Percentiles rank a stretch among this genome's conserved stretches.
Evolutionary conservation across 2,797 vertebrate genomes (phyloP).

Genomic region (Hemibagrus guttatus): DNA sequence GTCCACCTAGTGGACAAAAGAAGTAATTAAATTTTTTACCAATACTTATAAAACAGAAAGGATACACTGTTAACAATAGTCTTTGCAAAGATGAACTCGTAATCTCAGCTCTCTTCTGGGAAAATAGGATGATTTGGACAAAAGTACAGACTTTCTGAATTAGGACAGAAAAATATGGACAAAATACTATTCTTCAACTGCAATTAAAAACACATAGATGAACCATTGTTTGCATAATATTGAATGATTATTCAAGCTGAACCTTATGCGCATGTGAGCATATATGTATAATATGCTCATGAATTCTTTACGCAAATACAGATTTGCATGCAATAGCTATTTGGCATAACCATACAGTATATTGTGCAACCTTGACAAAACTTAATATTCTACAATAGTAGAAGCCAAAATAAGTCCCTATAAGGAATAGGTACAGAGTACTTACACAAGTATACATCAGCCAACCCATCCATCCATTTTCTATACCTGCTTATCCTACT

Average conservation of each 20-base stretch:
- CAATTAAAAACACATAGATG: background rate
- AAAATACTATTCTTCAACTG: background rate
- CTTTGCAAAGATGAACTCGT: background rate
- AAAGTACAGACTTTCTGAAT: background rate
- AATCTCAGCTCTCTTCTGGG: background rate
- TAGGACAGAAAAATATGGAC: background rate
- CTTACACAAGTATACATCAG: background rate
- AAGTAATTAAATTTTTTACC: background rate
- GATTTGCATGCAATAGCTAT: background rate
- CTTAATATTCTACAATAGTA: background rate
- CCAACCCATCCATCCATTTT: no score
- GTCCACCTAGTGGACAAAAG: conserved; percentile 77
- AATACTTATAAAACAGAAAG: background rate
- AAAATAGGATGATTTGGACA: background rate
- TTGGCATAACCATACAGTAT: background rate
- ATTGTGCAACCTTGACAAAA: background rate
- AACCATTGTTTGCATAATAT: background rate
- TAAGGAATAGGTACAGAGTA: no score
- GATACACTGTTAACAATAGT: background rate
- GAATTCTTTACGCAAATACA: background rate
- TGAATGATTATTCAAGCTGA: background rate
- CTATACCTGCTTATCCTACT: no score
- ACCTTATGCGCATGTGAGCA: no score
- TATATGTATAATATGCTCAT: background rate
- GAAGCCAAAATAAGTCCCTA: background rate